A percentile compares a stretch with the other conserved stretches of the same genome.
Evolutionary conservation across 2,888 invertebrate species (phyloP).

Genomic region (Dicyrtoma fusca): DNA sequence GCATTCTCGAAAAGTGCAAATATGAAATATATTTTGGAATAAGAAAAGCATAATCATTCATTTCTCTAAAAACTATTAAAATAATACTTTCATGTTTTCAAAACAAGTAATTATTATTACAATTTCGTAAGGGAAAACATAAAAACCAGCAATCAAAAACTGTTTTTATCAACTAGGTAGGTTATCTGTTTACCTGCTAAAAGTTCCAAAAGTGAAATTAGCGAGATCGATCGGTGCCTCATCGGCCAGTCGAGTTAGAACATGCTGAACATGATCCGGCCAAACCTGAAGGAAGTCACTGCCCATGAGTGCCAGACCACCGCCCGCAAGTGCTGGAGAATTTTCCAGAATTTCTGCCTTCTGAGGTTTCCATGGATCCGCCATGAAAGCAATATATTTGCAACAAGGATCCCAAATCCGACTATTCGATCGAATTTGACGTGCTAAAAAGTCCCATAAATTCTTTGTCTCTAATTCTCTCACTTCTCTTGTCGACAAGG

Average conservation of each 20-base stretch:
- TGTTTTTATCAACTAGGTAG: not conserved
- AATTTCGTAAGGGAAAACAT: no score
- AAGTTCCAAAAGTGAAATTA: conserved; percentile 33
- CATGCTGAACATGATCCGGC: conserved; percentile 74
- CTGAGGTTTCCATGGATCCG: conserved; percentile 79
- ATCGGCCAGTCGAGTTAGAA: conserved; percentile 68
- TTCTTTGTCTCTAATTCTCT: conserved; percentile 74
- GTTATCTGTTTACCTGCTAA: conserved; percentile 28
- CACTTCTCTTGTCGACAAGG: conserved; percentile 71
- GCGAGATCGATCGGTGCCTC: conserved; percentile 67
- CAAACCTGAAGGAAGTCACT: conserved; percentile 88
- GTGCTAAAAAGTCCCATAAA: conserved; percentile 82
- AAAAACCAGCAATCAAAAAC: no score
- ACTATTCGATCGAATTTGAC: conserved; percentile 75
- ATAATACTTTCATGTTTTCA: no score
- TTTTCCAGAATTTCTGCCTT: conserved; percentile 25
- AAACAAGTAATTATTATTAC: no score
- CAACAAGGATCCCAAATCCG: conserved; percentile 68
- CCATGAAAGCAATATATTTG: conserved; percentile 88
- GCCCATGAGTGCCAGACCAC: conserved; percentile 88
- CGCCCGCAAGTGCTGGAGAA: conserved; percentile 76
- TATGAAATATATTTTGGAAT: no score
- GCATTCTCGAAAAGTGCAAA: no score
- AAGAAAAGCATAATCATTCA: no score
- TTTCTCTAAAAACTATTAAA: no score